phyloP scores from a whole-genome alignment of 2,113 vertebrate species.

The Ictalurus furcatus region DNA sequence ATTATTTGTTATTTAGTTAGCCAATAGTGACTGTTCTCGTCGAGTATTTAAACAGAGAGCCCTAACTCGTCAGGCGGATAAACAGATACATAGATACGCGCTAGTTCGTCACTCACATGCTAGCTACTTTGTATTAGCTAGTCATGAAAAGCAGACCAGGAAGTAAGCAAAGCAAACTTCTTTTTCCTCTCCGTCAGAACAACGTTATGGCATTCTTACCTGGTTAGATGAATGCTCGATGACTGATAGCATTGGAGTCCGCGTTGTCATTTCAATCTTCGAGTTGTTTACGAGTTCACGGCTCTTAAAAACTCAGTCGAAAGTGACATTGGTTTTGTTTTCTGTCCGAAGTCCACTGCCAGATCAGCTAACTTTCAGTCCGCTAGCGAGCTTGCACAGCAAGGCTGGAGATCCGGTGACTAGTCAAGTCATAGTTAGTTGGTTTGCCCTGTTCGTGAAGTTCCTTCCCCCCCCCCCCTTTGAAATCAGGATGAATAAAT shows the following conservation, averaged over 20 bases:
- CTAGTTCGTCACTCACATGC: background rate
- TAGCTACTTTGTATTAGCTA: background rate
- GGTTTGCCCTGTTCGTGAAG: background rate
- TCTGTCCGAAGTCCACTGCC: constrained; percentile 37
- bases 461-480: background rate
- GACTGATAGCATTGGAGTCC: constrained; percentile 51
- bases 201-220: constrained; percentile 39
- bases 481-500: background rate
- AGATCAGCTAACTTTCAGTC: background rate
- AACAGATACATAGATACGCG: background rate
- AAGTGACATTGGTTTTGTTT: constrained; percentile 39
- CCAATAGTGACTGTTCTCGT: no score
- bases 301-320: constrained; percentile 40
- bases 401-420: background rate
- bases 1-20: background rate
- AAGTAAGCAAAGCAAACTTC: constrained; percentile 13
- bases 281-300: constrained; percentile 32
- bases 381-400: background rate
- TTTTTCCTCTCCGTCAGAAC: background rate
- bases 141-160: background rate
- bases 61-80: background rate
- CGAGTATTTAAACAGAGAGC: background rate
- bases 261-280: constrained; percentile 52
- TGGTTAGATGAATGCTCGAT: constrained; percentile 53
- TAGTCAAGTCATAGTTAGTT: constrained; percentile 42